A percentile compares a stretch with the other conserved stretches of the same genome.
Conservation (phyloP, 2,113 vertebrate genomes). For the Psittacula cyanocephala region DNA sequence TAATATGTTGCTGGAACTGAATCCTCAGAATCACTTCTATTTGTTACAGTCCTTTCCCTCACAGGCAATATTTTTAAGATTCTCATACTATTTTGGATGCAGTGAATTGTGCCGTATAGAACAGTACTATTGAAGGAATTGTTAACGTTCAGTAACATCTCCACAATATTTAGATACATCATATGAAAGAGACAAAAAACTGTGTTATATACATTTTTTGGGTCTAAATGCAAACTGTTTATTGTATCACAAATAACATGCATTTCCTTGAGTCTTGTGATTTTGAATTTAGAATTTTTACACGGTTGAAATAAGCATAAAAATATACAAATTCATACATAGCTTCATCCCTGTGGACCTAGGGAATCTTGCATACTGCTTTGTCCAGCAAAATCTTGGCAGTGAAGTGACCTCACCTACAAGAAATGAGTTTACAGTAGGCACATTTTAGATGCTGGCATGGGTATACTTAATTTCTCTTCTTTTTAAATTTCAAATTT, state of each 20-base stretch:
- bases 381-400: background rate
- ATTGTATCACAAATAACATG: background rate
- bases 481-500: background rate
- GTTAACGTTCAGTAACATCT: background rate
- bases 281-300: background rate
- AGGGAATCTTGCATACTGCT: background rate
- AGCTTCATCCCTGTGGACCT: background rate
- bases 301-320: background rate
- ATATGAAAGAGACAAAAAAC: background rate
- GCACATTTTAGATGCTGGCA: background rate
- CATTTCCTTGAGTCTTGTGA: background rate
- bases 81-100: background rate
- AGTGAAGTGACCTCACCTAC: background rate
- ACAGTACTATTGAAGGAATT: background rate
- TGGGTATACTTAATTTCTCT: background rate
- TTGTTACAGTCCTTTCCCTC: background rate
- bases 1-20: background rate
- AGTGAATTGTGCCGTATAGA: background rate
- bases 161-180: background rate
- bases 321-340: background rate
- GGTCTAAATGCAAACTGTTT: background rate
- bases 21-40: background rate
- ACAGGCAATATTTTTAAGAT: background rate
- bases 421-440: background rate
- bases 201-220: background rate